Evolutionary conservation across 1,140 invertebrate genomes (phyloP).

Genomic region (Ephestia elutella): DNA sequence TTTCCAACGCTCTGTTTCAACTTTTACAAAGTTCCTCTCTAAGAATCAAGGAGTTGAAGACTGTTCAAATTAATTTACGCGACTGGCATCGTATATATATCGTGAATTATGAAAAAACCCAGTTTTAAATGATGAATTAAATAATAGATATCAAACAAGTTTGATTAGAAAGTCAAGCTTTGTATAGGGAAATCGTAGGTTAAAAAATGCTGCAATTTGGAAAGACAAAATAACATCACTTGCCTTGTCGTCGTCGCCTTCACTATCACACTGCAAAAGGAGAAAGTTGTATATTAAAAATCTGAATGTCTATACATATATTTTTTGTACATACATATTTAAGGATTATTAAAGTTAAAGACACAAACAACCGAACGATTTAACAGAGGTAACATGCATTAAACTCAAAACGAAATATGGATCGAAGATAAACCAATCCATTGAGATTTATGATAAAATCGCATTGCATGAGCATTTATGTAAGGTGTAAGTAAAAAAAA

Average conservation of each 20-base stretch:
- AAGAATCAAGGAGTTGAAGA: slow-evolving; percentile 34
- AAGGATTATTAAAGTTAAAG: background rate
- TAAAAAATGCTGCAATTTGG: background rate
- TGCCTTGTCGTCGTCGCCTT: slow-evolving; percentile 90
- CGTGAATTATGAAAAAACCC: background rate
- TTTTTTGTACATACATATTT: background rate
- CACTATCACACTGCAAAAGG: slow-evolving; percentile 90
- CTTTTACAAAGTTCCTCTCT: slow-evolving; percentile 40
- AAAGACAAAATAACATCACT: slow-evolving; percentile 54
- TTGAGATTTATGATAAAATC: too few relatives aligned
- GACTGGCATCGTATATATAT: slow-evolving; percentile 22
- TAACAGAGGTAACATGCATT: background rate
- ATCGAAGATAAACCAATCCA: too few relatives aligned
- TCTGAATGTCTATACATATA: too few relatives aligned
- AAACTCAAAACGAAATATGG: background rate
- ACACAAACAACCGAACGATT: background rate
- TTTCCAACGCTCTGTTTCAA: slow-evolving; percentile 53
- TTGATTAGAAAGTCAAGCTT: too few relatives aligned
- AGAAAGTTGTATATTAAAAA: slow-evolving; percentile 53
- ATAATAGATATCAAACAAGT: too few relatives aligned
- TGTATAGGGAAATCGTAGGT: background rate
- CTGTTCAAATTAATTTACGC: slow-evolving; percentile 59
- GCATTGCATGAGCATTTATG: too few relatives aligned
- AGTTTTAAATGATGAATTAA: background rate
- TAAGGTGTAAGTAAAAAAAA: too few relatives aligned